Percentiles rank a stretch among this genome's conserved stretches.
Conservation (phyloP, 1,140 invertebrate species). For the Maniola jurtina region DNA sequence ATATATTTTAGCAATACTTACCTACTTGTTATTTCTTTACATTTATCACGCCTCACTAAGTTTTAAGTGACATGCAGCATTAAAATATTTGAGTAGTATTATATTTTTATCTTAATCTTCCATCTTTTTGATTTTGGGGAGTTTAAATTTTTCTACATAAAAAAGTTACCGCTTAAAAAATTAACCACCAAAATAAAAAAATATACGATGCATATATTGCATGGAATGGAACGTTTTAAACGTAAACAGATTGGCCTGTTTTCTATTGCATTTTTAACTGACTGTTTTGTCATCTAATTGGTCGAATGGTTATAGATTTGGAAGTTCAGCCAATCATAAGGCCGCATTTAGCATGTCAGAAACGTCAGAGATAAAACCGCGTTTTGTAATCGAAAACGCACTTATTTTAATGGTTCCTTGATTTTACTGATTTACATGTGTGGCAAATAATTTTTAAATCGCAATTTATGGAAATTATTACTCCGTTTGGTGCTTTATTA, state of each 20-base stretch:
- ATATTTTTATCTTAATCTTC: too few species aligned
- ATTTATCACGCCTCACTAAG: too few species aligned
- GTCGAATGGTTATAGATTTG: too few species aligned
- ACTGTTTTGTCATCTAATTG: not conserved
- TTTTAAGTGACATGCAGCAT: too few species aligned
- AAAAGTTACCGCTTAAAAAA: too few species aligned
- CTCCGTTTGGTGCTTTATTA: conserved; percentile 3
- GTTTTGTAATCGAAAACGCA: conserved; percentile 36
- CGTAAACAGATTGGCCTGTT: not conserved
- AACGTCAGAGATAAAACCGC: conserved; percentile 28
- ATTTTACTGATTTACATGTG: conserved; percentile 41
- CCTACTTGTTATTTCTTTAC: too few species aligned
- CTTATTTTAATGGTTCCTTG: conserved; percentile 45
- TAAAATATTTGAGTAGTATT: too few species aligned
- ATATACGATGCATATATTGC: not conserved
- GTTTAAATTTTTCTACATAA: too few species aligned
- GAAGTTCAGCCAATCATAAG: conserved; percentile 12
- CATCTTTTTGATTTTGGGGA: too few species aligned
- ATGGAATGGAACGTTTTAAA: not conserved
- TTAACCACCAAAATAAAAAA: too few species aligned
- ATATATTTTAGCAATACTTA: too few species aligned
- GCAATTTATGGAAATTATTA: conserved; percentile 18
- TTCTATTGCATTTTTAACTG: not conserved
- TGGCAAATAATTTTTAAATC: conserved; percentile 35
- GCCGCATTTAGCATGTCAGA: not conserved